Conservation (phyloP, 2,888 invertebrate species). For the Leistus spinibarbis region DNA sequence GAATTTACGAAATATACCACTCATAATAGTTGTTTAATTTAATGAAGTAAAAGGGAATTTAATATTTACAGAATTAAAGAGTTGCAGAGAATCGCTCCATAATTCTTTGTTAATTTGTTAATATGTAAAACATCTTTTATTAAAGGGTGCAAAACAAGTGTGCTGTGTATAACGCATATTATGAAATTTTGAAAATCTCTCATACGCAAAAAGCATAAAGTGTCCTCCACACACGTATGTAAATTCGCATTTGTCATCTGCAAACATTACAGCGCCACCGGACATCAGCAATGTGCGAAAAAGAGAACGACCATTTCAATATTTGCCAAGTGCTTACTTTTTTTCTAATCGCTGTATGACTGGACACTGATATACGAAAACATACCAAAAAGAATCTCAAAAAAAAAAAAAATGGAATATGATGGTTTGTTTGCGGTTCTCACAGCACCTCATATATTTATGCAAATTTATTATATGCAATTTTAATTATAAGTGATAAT, state of each 20-base stretch:
- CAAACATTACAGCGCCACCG: constrained; percentile 5
- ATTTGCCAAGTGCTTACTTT: neutral
- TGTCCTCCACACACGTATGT: constrained; percentile 21
- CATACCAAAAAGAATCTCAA: neutral
- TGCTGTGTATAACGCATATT: neutral
- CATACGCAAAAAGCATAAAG: constrained; percentile 25
- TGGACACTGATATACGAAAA: neutral
- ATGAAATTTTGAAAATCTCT: constrained; percentile 14
- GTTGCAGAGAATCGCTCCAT: too few relatives aligned
- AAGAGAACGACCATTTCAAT: neutral
- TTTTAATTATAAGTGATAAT: neutral
- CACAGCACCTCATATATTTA: neutral
- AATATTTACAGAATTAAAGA: too few relatives aligned
- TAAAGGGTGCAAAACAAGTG: too few relatives aligned
- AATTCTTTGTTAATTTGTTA: too few relatives aligned
- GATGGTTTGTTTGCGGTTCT: neutral
- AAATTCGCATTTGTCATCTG: constrained; percentile 33
- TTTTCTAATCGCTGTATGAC: neutral
- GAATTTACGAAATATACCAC: too few relatives aligned
- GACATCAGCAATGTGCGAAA: neutral
- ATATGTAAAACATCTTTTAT: too few relatives aligned
- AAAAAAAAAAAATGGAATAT: too few relatives aligned
- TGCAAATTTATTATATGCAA: neutral
- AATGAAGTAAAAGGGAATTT: too few relatives aligned
- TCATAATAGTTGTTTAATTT: too few relatives aligned